These are phyloP conservation scores for Labeo rohita DNA, from an alignment of 2,113 vertebrate genomes.

Conservation along the genomic window DNA sequence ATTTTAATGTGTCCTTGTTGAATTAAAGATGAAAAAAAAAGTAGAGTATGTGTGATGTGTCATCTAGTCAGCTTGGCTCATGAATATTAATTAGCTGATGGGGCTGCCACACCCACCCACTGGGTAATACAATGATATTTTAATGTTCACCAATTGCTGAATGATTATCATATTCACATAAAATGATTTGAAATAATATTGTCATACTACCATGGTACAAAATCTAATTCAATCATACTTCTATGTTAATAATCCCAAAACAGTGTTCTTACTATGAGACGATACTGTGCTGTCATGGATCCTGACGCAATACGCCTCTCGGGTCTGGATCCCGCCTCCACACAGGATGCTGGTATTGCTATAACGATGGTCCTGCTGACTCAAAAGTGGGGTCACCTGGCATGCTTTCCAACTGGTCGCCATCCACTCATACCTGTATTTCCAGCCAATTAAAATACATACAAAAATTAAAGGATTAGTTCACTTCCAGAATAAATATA, in stretches of 20 bases:
- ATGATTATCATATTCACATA: not conserved
- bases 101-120: not conserved
- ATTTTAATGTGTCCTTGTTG: no score
- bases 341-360: conserved; percentile 69
- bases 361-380: conserved; percentile 71
- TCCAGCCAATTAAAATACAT: not conserved
- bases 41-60: no score
- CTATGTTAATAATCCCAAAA: not conserved
- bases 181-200: not conserved
- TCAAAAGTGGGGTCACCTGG: conserved; percentile 77
- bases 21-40: no score
- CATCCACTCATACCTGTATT: conserved; percentile 83
- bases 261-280: conserved; percentile 48
- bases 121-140: not conserved
- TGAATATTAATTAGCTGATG: not conserved
- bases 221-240: not conserved
- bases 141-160: not conserved
- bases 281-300: conserved; percentile 21
- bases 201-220: not conserved
- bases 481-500: no score
- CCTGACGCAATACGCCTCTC: conserved; percentile 69
- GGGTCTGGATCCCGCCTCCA: conserved; percentile 82
- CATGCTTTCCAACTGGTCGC: conserved; percentile 84
- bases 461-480: not conserved
- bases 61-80: not conserved